Base-by-base conservation (phyloP, 2,888 invertebrate species). In the Glaucopsyche alexis region DNA sequence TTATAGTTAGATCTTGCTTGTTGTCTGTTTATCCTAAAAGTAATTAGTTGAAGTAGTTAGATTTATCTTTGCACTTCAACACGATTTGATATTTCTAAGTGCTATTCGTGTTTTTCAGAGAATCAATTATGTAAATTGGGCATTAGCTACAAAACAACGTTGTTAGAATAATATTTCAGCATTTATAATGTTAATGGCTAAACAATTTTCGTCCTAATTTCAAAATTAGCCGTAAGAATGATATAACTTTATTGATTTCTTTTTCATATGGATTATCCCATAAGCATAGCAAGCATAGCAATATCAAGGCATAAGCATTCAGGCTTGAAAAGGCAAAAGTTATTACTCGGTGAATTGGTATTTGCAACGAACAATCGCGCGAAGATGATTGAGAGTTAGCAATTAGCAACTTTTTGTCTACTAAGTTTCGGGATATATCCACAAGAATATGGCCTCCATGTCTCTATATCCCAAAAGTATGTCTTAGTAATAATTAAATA, bases 41-140 rank as follows among this genome's bases (percentile, higher is more conserved):
- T 60, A 60, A 60, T 60, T 60, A 60, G 60, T 60, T 2, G 29
- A 13, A 38, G 60, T 60, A 60, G 60, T 60, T 60, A 60, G 60
- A 29, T 38, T 29, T 14, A 60, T 29, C 14, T 60, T 60, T 60
- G 60, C 60, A 60, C 60, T 60, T 60, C 29, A 60, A 29, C 60
- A 60, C 60, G 13, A 60, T 60, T 60, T 52, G 29, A 29, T 16
- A 55, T 55, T 29, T 29, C 29, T 5, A 60, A 60, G 60, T 29
- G 60, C 60, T 60, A 7, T 55, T 16, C 29, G 14, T 60, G 60
- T 13, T 60, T 60, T 42, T 29, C 6, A 19, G 13, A 13, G 29
- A 29, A 7, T 14, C 16, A 52, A n/a, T 60, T 29, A 60, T 13
- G 29, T 60, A 29, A 60, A 16, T 60, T 38, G 13, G 60, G 29